These are phyloP conservation scores for Platysteira castanea DNA, from an alignment of 2,113 vertebrate genomes.

Conservation along the genomic window DNA sequence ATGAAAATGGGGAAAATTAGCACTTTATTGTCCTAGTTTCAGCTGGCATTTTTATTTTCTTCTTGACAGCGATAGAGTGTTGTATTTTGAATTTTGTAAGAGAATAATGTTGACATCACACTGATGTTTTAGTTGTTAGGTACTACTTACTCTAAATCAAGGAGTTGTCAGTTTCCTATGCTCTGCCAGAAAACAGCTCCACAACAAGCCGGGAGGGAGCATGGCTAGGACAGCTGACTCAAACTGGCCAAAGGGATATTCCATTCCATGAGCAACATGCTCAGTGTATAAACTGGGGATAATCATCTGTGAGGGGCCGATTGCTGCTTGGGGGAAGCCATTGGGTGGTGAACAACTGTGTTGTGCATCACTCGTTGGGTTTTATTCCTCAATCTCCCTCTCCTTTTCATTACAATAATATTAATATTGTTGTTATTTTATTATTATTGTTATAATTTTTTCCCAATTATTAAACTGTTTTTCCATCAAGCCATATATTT, in stretches of 20 bases:
- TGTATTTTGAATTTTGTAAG: neutral
- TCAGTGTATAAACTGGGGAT: neutral
- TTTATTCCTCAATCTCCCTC: neutral
- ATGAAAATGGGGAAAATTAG: neutral
- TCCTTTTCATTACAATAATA: neutral
- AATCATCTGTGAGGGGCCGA: accelerated
- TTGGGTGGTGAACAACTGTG: neutral
- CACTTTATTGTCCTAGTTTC: neutral
- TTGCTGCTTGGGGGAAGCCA: neutral
- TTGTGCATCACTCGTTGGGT: neutral
- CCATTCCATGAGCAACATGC: neutral
- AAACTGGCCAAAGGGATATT: neutral
- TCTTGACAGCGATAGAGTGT: accelerated
- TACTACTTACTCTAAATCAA: neutral
- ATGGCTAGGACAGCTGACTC: neutral
- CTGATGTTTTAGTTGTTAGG: neutral
- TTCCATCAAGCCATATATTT: neutral
- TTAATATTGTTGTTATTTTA: neutral
- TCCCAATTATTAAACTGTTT: neutral
- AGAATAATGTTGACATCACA: neutral
- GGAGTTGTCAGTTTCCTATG: neutral
- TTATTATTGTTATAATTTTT: neutral
- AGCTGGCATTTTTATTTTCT: neutral
- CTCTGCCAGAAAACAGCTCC: neutral
- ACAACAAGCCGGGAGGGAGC: neutral